These are phyloP conservation scores for Rhingia campestris DNA, from an alignment of 2,888 invertebrate genomes.

Conservation along the genomic window DNA sequence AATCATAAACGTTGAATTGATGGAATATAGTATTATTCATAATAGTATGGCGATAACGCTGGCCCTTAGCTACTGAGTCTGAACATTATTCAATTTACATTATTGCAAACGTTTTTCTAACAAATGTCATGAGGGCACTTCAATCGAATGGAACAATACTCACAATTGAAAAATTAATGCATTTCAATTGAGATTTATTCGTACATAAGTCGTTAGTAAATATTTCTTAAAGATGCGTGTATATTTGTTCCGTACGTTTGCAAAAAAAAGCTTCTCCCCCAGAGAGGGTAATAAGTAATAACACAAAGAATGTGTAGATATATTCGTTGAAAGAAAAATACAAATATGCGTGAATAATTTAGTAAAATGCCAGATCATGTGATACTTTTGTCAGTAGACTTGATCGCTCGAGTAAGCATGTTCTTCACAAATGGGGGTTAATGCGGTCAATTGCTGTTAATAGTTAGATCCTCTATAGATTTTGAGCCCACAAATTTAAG, in stretches of 20 bases:
- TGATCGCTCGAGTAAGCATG: no score
- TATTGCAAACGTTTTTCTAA: constrained; percentile 10
- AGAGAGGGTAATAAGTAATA: background rate
- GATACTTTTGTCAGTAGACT: background rate
- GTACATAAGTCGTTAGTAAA: background rate
- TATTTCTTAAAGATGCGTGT: constrained; percentile 9
- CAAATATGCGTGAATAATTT: background rate
- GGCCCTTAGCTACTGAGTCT: constrained; percentile 12
- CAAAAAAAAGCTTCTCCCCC: background rate
- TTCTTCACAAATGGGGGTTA: no score
- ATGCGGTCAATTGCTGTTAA: no score
- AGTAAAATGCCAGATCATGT: constrained; percentile 8
- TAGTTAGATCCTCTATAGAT: no score
- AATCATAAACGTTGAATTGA: constrained; percentile 17
- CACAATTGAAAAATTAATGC: constrained; percentile 56
- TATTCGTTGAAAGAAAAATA: background rate
- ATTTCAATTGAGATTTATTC: constrained; percentile 57
- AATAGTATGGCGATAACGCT: constrained; percentile 30
- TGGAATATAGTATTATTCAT: constrained; percentile 8
- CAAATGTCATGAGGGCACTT: constrained; percentile 6
- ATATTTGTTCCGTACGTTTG: background rate
- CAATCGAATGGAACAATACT: constrained; percentile 34
- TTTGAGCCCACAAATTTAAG: no score
- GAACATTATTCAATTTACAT: background rate
- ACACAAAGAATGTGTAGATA: background rate